Conservation (phyloP, 2,888 invertebrate genomes). For the Helicoverpa assulta region DNA sequence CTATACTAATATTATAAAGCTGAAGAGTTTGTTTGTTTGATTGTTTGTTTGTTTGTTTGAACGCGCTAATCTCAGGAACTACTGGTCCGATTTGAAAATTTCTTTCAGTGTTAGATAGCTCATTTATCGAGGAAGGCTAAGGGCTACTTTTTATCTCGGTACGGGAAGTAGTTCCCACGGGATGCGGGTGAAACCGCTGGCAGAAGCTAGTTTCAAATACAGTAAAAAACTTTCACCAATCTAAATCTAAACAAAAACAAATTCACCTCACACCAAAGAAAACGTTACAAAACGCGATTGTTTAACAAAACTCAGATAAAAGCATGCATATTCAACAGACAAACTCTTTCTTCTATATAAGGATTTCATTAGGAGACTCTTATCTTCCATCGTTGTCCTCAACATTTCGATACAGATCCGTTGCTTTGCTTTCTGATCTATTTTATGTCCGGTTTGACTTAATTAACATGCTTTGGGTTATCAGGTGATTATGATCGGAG, state of each 20-base stretch:
- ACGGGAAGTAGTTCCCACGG: too few relatives aligned
- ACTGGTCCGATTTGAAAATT: too few relatives aligned
- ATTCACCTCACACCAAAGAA: conserved; percentile 29
- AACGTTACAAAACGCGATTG: conserved; percentile 32
- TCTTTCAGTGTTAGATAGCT: too few relatives aligned
- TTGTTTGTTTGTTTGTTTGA: too few relatives aligned
- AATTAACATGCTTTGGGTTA: conserved; percentile 32
- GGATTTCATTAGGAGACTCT: conserved; percentile 65
- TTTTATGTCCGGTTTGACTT: conserved; percentile 53
- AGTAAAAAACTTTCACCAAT: not conserved
- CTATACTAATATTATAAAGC: too few relatives aligned
- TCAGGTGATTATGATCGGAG: conserved; percentile 10
- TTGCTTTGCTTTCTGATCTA: conserved; percentile 36
- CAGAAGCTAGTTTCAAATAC: too few relatives aligned
- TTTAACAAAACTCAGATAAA: conserved; percentile 35
- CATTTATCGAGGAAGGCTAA: too few relatives aligned
- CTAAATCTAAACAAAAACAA: conserved; percentile 15
- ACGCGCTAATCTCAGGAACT: too few relatives aligned
- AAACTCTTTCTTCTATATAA: conserved; percentile 64
- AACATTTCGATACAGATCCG: conserved; percentile 64
- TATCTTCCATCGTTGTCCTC: conserved; percentile 59
- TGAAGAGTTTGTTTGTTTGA: too few relatives aligned
- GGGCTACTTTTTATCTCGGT: too few relatives aligned
- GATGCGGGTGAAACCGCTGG: too few relatives aligned
- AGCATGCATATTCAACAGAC: conserved; percentile 64